Conservation (phyloP, 2,888 invertebrate genomes). For the Cetonia aurata region DNA sequence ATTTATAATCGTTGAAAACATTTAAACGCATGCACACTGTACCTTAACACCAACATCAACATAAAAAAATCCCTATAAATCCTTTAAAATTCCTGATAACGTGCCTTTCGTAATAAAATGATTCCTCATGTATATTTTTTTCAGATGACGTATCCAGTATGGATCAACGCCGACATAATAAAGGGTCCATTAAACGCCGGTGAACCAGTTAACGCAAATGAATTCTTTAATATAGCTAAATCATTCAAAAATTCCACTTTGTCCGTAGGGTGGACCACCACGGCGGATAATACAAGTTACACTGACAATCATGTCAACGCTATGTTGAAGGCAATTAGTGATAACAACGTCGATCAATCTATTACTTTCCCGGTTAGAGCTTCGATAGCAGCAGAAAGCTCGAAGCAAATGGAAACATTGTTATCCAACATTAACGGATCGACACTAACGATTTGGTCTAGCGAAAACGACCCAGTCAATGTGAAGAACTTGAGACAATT, state of each 20-base stretch:
- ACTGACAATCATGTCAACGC: conserved; percentile 73
- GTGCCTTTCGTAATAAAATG: too few species aligned
- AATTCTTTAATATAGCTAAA: conserved; percentile 73
- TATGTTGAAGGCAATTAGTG: conserved; percentile 75
- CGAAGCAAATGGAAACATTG: conserved; percentile 72
- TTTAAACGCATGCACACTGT: too few species aligned
- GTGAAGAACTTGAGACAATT: conserved; percentile 75
- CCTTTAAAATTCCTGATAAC: too few species aligned
- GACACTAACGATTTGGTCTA: conserved; percentile 87
- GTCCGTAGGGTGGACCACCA: conserved; percentile 90
- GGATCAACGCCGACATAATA: conserved; percentile 91
- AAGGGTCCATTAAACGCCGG: conserved; percentile 77
- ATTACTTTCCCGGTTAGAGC: conserved; percentile 87
- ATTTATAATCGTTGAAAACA: too few species aligned
- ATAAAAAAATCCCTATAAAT: too few species aligned
- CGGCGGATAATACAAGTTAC: conserved; percentile 73
- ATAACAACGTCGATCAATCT: conserved; percentile 72
- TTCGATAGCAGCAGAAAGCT: conserved; percentile 76
- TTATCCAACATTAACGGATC: conserved; percentile 70
- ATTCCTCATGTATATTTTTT: too few species aligned
- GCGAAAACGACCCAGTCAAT: conserved; percentile 76
- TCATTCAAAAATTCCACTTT: conserved; percentile 75
- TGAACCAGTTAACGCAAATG: conserved; percentile 73
- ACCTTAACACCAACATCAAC: too few species aligned
- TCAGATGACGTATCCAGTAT: conserved; percentile 80